These are phyloP conservation scores for Noctua janthe DNA, from an alignment of 2,888 invertebrate genomes.

Conservation along the genomic window DNA sequence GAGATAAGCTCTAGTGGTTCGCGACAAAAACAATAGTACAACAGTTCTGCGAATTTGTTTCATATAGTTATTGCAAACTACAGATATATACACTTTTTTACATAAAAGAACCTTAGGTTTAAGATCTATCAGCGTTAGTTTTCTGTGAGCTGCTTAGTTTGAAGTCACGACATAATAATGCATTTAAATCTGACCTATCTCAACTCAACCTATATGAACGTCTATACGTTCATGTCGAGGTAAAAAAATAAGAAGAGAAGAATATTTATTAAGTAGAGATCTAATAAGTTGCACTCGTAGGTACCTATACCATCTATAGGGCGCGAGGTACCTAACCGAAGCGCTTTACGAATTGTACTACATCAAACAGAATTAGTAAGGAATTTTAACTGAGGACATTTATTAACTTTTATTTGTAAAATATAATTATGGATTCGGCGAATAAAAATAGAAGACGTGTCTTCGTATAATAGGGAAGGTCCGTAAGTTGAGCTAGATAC, in stretches of 20 bases:
- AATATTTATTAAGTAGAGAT: neutral
- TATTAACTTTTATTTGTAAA: neutral
- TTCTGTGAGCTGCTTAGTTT: constrained; percentile 2
- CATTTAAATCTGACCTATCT: neutral
- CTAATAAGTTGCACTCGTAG: neutral
- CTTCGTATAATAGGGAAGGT: neutral
- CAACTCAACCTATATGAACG: neutral
- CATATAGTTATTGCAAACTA: neutral
- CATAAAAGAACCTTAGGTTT: neutral
- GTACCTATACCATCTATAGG: neutral
- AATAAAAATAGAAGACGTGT: neutral
- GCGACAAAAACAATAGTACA: constrained; percentile 42
- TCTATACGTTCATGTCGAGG: neutral
- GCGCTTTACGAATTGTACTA: neutral
- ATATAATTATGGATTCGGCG: neutral
- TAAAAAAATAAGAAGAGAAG: neutral
- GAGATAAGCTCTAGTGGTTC: constrained; percentile 72
- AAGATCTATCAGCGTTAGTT: constrained; percentile 8
- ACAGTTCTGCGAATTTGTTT: constrained; percentile 19
- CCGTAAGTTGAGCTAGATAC: constrained; percentile 12
- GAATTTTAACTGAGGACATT: neutral
- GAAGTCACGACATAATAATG: neutral
- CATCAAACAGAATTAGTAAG: neutral
- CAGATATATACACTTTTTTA: neutral
- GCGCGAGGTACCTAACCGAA: neutral